A percentile compares a stretch with the other conserved stretches of the same genome.
Evolutionary conservation across 2,113 vertebrate genomes (phyloP).

Genomic region (Sphaerodactylus townsendi): DNA sequence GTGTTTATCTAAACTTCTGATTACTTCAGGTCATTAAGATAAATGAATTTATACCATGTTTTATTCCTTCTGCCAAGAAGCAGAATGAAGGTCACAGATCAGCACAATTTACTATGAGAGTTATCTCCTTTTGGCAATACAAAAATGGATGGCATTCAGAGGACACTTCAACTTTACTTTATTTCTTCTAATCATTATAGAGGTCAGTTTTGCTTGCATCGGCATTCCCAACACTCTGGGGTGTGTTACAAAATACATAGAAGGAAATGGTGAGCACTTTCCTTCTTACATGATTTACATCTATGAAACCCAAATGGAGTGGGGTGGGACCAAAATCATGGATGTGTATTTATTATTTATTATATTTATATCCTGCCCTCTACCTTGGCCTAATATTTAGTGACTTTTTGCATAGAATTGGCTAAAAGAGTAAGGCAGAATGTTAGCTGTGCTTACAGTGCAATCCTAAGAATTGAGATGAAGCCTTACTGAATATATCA

Average conservation of each 20-base stretch:
- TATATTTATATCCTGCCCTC: too few species aligned
- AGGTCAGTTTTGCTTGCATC: not conserved
- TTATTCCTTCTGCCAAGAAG: slow-evolving; percentile 5
- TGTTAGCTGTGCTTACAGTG: not conserved
- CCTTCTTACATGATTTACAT: not conserved
- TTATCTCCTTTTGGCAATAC: not conserved
- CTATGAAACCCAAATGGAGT: not conserved
- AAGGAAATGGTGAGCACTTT: not conserved
- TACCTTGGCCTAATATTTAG: too few species aligned
- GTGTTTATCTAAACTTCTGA: slow-evolving; percentile 14
- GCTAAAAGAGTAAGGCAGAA: not conserved
- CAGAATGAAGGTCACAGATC: slow-evolving; percentile 16
- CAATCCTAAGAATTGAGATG: too few species aligned
- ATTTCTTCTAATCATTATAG: not conserved
- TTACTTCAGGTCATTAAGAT: slow-evolving; percentile 14
- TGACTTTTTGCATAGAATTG: not conserved
- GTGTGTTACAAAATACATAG: not conserved
- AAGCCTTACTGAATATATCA: too few species aligned
- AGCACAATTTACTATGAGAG: slow-evolving; percentile 16
- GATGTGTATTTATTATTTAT: too few species aligned
- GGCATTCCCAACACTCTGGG: not conserved
- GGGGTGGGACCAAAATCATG: not conserved
- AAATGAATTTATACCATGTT: slow-evolving; percentile 17
- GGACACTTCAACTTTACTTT: not conserved
- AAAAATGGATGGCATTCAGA: not conserved